Evolutionary conservation across 35 echinoderm and acorn worm genomes (phyloP).

Genomic region (Amphiura filiformis): DNA sequence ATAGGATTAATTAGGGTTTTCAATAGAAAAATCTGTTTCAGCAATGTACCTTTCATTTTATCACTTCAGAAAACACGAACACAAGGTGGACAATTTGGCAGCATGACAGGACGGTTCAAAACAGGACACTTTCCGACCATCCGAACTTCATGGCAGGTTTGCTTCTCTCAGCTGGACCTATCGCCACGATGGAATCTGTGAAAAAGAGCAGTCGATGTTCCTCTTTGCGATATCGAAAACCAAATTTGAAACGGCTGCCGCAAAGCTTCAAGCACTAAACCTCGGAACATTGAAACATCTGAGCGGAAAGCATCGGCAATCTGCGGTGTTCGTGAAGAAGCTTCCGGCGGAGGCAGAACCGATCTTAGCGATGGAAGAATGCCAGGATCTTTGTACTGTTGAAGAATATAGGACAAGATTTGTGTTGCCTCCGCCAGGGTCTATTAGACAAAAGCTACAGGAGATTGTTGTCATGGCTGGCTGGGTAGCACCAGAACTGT

Average conservation of each 20-base stretch:
- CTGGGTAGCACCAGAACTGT: neutral
- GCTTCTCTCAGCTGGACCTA: neutral
- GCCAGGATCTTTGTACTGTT: neutral
- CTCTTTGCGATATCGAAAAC: neutral
- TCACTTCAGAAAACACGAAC: neutral
- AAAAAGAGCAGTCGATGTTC: constrained; percentile 1
- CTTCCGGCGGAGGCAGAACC: neutral
- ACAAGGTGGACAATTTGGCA: neutral
- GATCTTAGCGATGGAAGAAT: neutral
- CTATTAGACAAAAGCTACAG: neutral
- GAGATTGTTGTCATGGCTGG: neutral
- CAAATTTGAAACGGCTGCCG: neutral
- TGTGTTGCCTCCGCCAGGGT: neutral
- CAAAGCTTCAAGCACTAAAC: neutral
- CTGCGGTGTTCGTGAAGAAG: neutral
- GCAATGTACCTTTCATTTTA: neutral
- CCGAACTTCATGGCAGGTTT: neutral
- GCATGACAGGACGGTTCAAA: neutral
- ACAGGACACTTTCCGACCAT: neutral
- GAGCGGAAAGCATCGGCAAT: neutral
- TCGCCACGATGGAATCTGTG: neutral
- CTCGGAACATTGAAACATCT: neutral
- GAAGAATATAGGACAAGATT: neutral
- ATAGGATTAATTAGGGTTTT: too few relatives aligned
- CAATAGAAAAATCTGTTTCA: too few relatives aligned